Evolutionary conservation across 1,140 invertebrate genomes (phyloP), one percentile per base, ranked within the genome.

Genomic region (Cydia splendana): DNA sequence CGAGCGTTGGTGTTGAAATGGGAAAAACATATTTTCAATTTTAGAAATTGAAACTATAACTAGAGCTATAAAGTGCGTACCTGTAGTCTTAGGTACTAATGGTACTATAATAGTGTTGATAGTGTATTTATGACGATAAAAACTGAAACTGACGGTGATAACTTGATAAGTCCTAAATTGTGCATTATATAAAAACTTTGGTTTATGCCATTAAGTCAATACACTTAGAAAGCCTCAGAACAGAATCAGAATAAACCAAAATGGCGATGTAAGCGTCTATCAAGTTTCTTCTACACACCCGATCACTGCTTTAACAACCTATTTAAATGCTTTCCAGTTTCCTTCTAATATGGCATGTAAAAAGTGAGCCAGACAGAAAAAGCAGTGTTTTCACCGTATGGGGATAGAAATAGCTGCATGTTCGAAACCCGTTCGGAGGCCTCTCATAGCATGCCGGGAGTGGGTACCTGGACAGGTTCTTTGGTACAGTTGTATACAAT

Each of bases 341-440:
- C 30, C 24, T 57, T 75, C 28, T 51, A 42, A 45, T 4, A 13
- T 15, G 42, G 73, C 34, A 24, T 5, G 10, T 28, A 75, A 75
- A 75, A 75, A 75, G 74, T 28, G 20, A 48, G 48, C 28, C 34
- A 71, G n/a, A 42, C 30, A 71, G 28, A 71, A 71, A 71, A 71
- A 71, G 2, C 18, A 15, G 6, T 71, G 67, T 71, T 71, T 71
- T 71, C 67, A 42, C 67, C 67, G 30, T 71, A 38, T 71, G 34
- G 30, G 38, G 51, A 51, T 51, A 75, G 45, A 75, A 75, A 53
- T 75, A 53, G 45, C 45, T 71, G 38, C 67, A 38, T 76, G 53
- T 67, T 78, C 77, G 73, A 84, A 85, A 89, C 87, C 82, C 81
- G 87, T 87, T 86, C 81, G 81, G 79, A 71, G 74, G 48, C 74